Evolutionary conservation across 2,888 invertebrate genomes (phyloP).

Genomic region (Eubasilissa splendida): DNA sequence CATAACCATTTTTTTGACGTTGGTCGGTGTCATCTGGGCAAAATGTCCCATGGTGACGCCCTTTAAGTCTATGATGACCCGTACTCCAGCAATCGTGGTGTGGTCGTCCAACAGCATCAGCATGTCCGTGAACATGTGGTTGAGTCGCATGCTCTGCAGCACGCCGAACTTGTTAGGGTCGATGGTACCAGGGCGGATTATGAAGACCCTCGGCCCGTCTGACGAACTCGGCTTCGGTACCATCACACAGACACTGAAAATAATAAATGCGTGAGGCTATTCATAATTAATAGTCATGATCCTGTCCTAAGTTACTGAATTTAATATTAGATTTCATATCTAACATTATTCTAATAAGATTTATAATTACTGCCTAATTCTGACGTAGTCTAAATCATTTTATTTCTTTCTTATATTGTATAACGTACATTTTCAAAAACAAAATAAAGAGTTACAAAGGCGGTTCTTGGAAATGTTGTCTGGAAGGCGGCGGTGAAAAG

Average conservation of each 20-base stretch:
- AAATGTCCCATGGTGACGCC: constrained; percentile 70
- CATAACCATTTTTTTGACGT: constrained; percentile 71
- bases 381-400: too few relatives aligned
- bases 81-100: constrained; percentile 66
- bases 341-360: too few relatives aligned
- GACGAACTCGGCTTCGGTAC: constrained; percentile 63
- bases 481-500: too few relatives aligned
- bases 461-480: too few relatives aligned
- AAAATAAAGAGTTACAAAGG: too few relatives aligned
- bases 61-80: constrained; percentile 70
- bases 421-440: too few relatives aligned
- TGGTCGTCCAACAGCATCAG: constrained; percentile 72
- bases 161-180: constrained; percentile 66
- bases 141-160: constrained; percentile 62
- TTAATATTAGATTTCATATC: too few relatives aligned
- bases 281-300: neutral
- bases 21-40: constrained; percentile 69
- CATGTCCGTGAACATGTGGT: constrained; percentile 64
- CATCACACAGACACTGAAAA: neutral
- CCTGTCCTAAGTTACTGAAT: too few relatives aligned
- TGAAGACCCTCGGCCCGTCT: constrained; percentile 67
- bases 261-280: neutral
- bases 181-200: constrained; percentile 71
- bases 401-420: too few relatives aligned
- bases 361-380: too few relatives aligned